Base-by-base conservation (phyloP, 2,113 vertebrate species). In the Rhinoderma darwinii region DNA sequence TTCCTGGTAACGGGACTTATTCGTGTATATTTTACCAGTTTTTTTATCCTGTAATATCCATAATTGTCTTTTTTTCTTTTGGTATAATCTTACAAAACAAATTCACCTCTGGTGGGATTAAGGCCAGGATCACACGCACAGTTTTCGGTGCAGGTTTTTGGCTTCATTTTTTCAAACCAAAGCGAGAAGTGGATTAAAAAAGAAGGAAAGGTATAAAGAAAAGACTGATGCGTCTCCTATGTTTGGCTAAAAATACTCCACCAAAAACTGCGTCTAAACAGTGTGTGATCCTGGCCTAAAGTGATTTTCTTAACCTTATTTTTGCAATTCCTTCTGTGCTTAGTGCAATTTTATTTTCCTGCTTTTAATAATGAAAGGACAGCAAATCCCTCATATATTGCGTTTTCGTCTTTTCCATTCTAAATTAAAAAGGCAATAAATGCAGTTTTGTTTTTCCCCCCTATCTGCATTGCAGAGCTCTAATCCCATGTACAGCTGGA, bases 401-500 rank as follows among this genome's bases (percentile, higher is more conserved):
- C 35, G 17, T 56, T 51, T 59, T n/a, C n/a, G 76, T 32, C 76
- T 79, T 4, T 56, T 12, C 35, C 11, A 9, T 11, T 41, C 54
- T 61, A 41, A 81, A 81, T 61, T 15, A 81, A 56, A 41, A 81
- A 39, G 54, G 8, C 22, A 81, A 80, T 59, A 80, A 56, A 59
- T 59, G 32, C 10, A 32, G 8, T 54, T 25, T 25, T 81, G 39
- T 56, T 56, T 41, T 41, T 22, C 17, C 18, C 22, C 25, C 14
- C 15, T 41, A 32, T n/a, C 76, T 56, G 51, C 51, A 79, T 79
- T 79, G 47, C 47, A 50, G 76, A 56, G 78, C 54, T 81, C 22
- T 35, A 74, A 84, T 70, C 82, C 32, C 72, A 44, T 59, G 50
- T 76, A 41, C 83, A 76, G 72, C 51, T 74, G 70, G 35, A 84